phyloP scores from a whole-genome alignment of 2,888 invertebrate genomes.

The Melitaea athalia region DNA sequence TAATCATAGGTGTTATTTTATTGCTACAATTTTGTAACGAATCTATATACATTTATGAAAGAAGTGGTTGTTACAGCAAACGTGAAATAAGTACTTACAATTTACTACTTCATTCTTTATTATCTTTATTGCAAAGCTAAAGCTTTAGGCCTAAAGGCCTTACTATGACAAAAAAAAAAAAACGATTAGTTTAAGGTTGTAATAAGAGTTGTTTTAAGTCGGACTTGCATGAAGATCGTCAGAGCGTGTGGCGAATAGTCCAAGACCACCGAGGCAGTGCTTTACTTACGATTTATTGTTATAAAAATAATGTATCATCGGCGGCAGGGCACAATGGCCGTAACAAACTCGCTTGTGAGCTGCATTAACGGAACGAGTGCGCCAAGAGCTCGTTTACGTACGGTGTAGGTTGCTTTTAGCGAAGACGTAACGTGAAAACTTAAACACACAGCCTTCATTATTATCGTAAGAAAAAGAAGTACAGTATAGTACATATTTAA shows the following conservation, averaged over 20 bases:
- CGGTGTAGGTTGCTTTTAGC: neutral
- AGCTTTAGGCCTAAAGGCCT: too few species aligned
- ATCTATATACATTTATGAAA: neutral
- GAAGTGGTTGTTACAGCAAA: too few species aligned
- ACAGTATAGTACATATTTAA: neutral
- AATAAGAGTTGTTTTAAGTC: constrained; percentile 39
- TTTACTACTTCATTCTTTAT: too few species aligned
- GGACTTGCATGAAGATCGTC: constrained; percentile 37
- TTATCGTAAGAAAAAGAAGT: neutral
- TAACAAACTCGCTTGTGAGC: constrained; percentile 74
- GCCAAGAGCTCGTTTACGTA: constrained; percentile 2
- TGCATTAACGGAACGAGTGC: constrained; percentile 60
- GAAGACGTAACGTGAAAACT: neutral
- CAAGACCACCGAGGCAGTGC: constrained; percentile 74
- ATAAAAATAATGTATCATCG: constrained; percentile 83
- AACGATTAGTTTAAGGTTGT: constrained; percentile 39
- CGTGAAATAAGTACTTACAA: too few species aligned
- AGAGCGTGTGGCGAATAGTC: constrained; percentile 38
- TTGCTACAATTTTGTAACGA: neutral
- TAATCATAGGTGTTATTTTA: too few species aligned
- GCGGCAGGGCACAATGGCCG: constrained; percentile 68
- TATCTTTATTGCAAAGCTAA: too few species aligned
- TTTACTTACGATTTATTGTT: constrained; percentile 82
- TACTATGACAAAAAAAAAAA: constrained; percentile 6
- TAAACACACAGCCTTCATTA: neutral